Conservation (phyloP, 1,140 invertebrate genomes). For the Stegodyphus mimosarum region DNA sequence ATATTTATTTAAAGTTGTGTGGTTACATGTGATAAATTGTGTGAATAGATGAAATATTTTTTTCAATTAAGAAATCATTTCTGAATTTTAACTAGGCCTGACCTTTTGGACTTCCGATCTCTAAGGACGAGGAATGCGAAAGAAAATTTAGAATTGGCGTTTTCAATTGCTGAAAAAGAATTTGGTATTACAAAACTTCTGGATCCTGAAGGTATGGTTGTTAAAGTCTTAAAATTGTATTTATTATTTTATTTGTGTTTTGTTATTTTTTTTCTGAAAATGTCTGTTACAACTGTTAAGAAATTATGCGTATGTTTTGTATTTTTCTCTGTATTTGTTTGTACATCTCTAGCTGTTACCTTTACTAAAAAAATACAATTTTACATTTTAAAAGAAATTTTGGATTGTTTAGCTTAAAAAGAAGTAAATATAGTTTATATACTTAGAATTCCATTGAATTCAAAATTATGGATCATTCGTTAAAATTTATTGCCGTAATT, state of each 20-base stretch:
- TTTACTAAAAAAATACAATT: neutral
- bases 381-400: too few species aligned
- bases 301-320: neutral
- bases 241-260: neutral
- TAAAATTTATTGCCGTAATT: too few species aligned
- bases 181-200: slow-evolving; percentile 97
- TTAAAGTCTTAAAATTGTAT: neutral
- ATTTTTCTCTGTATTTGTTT: neutral
- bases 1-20: too few species aligned
- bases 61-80: neutral
- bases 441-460: too few species aligned
- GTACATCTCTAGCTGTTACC: neutral
- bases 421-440: too few species aligned
- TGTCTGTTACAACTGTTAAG: neutral
- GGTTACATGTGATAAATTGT: too few species aligned
- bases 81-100: slow-evolving; percentile 77
- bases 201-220: slow-evolving; percentile 82
- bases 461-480: too few species aligned
- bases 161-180: slow-evolving; percentile 94
- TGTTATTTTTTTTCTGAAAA: neutral
- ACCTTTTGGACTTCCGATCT: slow-evolving; percentile 93
- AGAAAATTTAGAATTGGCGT: slow-evolving; percentile 94
- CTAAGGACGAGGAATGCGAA: slow-evolving; percentile 77
- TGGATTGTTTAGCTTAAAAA: too few species aligned
- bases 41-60: too few species aligned